phyloP scores from a whole-genome alignment of 2,113 vertebrate genomes.

The Glaucomys volans region DNA sequence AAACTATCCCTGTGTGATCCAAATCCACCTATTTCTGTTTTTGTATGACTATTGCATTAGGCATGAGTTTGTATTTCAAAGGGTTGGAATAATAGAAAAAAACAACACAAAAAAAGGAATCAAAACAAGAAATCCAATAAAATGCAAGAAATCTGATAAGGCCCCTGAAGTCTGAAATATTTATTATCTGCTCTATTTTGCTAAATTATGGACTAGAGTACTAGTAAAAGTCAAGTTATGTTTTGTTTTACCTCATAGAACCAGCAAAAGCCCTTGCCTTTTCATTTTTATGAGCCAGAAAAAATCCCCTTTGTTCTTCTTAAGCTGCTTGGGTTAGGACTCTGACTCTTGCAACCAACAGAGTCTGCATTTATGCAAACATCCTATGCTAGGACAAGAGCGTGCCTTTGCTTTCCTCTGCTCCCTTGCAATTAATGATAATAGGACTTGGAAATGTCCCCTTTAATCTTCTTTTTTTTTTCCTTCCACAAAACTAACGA shows the following conservation, averaged over 20 bases:
- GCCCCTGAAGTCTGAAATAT: background rate
- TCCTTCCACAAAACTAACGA: background rate
- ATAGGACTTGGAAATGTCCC: background rate
- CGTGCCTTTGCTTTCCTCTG: background rate
- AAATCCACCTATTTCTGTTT: background rate
- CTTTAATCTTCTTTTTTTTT: background rate
- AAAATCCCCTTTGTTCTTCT: background rate
- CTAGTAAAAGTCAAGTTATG: background rate
- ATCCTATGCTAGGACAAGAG: background rate
- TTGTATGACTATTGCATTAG: background rate
- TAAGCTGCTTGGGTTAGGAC: background rate
- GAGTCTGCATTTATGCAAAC: background rate
- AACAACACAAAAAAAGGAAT: background rate
- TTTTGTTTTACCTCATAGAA: background rate
- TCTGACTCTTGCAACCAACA: background rate
- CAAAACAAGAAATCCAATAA: background rate
- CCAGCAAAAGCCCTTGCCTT: background rate
- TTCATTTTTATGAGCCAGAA: background rate
- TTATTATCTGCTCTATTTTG: background rate
- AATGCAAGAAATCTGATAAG: background rate
- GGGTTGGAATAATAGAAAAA: background rate
- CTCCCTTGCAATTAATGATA: background rate
- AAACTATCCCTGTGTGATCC: fast-evolving
- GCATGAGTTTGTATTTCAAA: slow-evolving; percentile 11
- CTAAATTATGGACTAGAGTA: background rate